phyloP scores from a whole-genome alignment of 2,113 vertebrate genomes.

The Pandion haliaetus region DNA sequence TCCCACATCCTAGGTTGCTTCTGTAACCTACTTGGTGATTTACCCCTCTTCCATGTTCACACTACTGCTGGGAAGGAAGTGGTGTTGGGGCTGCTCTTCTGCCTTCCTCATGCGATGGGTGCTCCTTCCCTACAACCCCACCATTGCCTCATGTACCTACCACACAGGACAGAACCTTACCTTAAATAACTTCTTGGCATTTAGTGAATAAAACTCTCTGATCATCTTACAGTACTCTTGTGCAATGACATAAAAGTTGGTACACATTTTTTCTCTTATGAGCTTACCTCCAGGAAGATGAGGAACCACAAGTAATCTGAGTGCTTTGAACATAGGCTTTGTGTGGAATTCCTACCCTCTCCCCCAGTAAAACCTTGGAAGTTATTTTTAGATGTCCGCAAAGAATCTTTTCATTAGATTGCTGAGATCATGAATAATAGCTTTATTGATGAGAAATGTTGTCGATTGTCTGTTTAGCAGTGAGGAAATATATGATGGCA shows the following conservation, averaged over 20 bases:
- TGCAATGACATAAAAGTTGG: not conserved
- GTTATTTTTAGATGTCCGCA: conserved; percentile 28
- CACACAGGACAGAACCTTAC: not conserved
- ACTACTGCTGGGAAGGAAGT: not conserved
- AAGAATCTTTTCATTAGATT: not conserved
- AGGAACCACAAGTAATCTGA: conserved; percentile 37
- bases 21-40: not conserved
- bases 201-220: not conserved
- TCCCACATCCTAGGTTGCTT: not conserved
- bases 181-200: conserved; percentile 2
- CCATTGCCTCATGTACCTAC: not conserved
- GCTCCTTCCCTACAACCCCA: not conserved
- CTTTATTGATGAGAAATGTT: conserved; percentile 14
- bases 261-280: not conserved
- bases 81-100: not conserved
- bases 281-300: conserved; percentile 37
- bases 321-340: not conserved
- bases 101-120: not conserved
- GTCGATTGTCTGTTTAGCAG: not conserved
- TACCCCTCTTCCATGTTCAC: not conserved
- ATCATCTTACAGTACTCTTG: not conserved
- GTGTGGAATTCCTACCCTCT: not conserved
- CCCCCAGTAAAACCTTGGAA: not conserved
- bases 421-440: not conserved
- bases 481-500: not conserved